Evolutionary conservation across 2,797 vertebrate genomes (phyloP).

Genomic region (Corythornis leucogaster): DNA sequence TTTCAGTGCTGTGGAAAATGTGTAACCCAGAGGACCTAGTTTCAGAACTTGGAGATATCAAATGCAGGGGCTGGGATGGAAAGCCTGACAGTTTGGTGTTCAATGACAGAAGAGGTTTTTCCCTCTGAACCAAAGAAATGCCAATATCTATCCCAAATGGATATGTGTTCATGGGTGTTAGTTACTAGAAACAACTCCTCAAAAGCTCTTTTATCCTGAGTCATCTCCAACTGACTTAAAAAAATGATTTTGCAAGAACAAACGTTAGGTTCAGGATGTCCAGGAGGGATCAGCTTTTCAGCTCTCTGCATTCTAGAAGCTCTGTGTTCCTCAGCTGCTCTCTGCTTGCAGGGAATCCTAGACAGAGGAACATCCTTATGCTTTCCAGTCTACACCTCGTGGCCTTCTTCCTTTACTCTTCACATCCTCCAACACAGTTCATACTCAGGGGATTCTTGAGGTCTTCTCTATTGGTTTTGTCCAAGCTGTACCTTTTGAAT

Average conservation of each 20-base stretch:
- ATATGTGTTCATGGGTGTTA: neutral
- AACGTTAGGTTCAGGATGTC: neutral
- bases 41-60: conserved; percentile 1
- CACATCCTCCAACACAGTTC: neutral
- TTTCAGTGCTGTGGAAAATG: conserved; percentile 22
- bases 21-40: neutral
- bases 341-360: neutral
- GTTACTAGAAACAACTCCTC: neutral
- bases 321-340: conserved; percentile 6
- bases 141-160: neutral
- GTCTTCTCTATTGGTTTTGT: neutral
- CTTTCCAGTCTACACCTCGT: neutral
- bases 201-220: neutral
- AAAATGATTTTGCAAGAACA: neutral
- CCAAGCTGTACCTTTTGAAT: neutral
- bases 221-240: neutral
- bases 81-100: neutral
- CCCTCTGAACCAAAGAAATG: neutral
- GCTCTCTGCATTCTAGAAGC: neutral
- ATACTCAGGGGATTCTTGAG: neutral
- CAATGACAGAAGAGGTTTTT: neutral
- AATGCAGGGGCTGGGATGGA: neutral
- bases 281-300: neutral
- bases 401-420: neutral
- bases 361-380: neutral